A percentile compares a stretch with the other conserved stretches of the same genome.
Evolutionary conservation across 2,888 invertebrate genomes (phyloP).

Genomic region (Synanthedon andrenaeformis): DNA sequence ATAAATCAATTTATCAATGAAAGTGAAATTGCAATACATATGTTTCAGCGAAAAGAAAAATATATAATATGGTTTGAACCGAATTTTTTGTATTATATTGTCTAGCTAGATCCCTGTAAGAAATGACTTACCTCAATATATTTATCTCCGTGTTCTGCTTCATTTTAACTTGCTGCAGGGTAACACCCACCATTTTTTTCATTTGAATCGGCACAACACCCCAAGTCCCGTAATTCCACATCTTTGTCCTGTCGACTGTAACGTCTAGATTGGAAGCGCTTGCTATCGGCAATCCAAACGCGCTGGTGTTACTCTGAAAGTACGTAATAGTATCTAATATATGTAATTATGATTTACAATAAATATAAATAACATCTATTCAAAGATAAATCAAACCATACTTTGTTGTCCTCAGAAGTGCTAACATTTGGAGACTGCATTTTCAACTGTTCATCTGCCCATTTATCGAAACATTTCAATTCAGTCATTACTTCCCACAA

Average conservation of each 20-base stretch:
- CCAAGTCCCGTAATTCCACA: constrained; percentile 52
- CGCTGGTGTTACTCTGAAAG: constrained; percentile 51
- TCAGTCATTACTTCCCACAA: constrained; percentile 58
- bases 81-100: too few relatives aligned
- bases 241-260: constrained; percentile 24
- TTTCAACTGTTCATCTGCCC: constrained; percentile 56
- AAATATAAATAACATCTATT: too few relatives aligned
- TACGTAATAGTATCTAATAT: background rate
- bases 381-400: constrained; percentile 13
- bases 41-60: too few relatives aligned
- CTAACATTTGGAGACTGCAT: constrained; percentile 29
- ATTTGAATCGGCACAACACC: constrained; percentile 54
- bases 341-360: too few relatives aligned
- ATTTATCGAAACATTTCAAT: constrained; percentile 48
- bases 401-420: constrained; percentile 54
- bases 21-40: too few relatives aligned
- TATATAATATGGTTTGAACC: too few relatives aligned
- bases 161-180: constrained; percentile 40
- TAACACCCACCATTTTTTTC: constrained; percentile 40
- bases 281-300: constrained; percentile 49
- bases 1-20: too few relatives aligned
- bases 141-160: constrained; percentile 52
- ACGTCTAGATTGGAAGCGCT: constrained; percentile 48
- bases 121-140: constrained; percentile 39
- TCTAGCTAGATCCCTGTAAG: background rate